These are phyloP conservation scores for Lycopodina hypogea DNA, from an alignment of 37 sponge, comb jelly and placozoan species.

Conservation along the genomic window DNA sequence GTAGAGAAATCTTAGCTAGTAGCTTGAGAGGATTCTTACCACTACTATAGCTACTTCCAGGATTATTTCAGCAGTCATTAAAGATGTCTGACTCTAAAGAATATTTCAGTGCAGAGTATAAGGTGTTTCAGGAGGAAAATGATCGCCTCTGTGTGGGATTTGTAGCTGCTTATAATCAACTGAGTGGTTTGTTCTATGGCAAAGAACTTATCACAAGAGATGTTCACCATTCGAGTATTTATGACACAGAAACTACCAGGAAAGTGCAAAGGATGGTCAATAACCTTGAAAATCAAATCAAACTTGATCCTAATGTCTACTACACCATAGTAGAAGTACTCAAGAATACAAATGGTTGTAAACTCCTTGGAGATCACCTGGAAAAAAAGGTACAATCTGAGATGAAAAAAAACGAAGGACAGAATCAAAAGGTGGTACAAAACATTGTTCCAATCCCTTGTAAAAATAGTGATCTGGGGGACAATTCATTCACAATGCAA, in stretches of 20 bases:
- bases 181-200: background rate
- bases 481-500: too few relatives aligned
- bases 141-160: background rate
- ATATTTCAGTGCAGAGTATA: background rate
- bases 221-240: background rate
- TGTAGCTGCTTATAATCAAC: background rate
- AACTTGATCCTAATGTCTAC: background rate
- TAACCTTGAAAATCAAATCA: constrained; percentile 2
- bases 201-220: background rate
- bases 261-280: background rate
- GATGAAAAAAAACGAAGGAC: background rate
- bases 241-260: background rate
- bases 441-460: too few relatives aligned
- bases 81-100: too few relatives aligned
- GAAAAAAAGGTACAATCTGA: background rate
- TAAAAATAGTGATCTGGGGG: too few relatives aligned
- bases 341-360: background rate
- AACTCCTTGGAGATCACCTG: background rate
- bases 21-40: too few relatives aligned
- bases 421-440: background rate
- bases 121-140: background rate
- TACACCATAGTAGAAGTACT: background rate
- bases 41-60: too few relatives aligned
- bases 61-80: too few relatives aligned
- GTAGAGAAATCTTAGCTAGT: too few relatives aligned